Conservation (phyloP, 2,113 vertebrate genomes). For the Stictonetta naevosa region DNA sequence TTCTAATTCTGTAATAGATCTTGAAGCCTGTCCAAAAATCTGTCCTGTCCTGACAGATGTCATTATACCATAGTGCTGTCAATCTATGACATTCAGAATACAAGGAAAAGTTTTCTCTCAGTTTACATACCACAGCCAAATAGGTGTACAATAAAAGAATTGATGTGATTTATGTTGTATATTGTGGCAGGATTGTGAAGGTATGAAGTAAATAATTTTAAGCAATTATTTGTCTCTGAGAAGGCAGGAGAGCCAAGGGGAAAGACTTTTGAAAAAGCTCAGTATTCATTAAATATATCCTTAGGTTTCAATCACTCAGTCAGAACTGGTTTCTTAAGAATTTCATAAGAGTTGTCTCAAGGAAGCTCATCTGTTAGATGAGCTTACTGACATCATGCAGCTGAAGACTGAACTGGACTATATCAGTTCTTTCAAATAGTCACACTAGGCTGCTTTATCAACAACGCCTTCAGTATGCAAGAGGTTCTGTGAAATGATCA, state of each 20-base stretch:
- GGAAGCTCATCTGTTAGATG: background rate
- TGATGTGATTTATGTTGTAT: background rate
- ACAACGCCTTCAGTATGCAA: background rate
- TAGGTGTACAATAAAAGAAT: background rate
- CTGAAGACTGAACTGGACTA: background rate
- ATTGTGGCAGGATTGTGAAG: background rate
- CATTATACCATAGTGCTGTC: background rate
- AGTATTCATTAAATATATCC: conserved; percentile 20
- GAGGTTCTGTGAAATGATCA: background rate
- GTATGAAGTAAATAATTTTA: conserved; percentile 7
- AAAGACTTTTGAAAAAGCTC: background rate
- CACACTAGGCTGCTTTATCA: background rate
- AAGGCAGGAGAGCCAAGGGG: background rate
- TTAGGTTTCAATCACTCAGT: background rate
- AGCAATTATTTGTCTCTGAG: background rate
- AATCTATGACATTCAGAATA: background rate
- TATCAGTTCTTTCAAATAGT: background rate
- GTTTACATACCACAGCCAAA: background rate
- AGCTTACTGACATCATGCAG: background rate
- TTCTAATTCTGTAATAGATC: conserved; percentile 1
- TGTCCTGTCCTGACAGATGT: background rate
- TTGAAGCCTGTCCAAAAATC: background rate
- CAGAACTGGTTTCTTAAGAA: background rate
- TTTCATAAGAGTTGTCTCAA: conserved; percentile 23
- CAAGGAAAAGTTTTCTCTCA: background rate